phyloP scores from a whole-genome alignment of 2,797 vertebrate species.

The Chaetophractus vellerosus region DNA sequence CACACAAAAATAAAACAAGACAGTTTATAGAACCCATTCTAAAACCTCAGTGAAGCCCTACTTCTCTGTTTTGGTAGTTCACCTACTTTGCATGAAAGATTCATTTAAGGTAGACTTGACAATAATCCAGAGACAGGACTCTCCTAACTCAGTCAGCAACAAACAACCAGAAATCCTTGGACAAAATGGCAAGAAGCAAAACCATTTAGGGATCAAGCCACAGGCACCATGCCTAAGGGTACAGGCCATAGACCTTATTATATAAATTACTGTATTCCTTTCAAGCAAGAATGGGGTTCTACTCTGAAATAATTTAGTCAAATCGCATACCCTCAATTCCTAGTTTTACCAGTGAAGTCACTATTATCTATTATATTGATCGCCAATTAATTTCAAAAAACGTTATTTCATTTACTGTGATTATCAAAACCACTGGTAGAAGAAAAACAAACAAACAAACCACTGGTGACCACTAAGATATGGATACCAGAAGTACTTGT shows the following conservation, averaged over 20 bases:
- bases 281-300: not conserved
- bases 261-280: not conserved
- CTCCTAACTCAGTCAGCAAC: not conserved
- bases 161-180: not conserved
- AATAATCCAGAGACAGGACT: not conserved
- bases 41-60: not conserved
- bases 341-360: not conserved
- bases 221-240: not conserved
- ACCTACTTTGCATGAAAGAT: not conserved
- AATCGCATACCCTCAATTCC: not conserved
- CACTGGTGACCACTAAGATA: not conserved
- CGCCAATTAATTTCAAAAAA: slow-evolving; percentile 25
- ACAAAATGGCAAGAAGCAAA: not conserved
- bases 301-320: not conserved
- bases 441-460: not conserved
- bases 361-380: not conserved
- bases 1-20: not conserved
- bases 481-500: not conserved
- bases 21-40: too few relatives aligned
- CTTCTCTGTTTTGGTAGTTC: not conserved
- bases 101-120: not conserved
- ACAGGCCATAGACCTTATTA: not conserved
- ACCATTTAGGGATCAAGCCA: not conserved
- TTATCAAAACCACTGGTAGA: not conserved
- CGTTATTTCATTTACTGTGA: slow-evolving; percentile 23